These are phyloP conservation scores for Hylomyscus alleni DNA, from an alignment of 2,797 vertebrate genomes.

Conservation along the genomic window DNA sequence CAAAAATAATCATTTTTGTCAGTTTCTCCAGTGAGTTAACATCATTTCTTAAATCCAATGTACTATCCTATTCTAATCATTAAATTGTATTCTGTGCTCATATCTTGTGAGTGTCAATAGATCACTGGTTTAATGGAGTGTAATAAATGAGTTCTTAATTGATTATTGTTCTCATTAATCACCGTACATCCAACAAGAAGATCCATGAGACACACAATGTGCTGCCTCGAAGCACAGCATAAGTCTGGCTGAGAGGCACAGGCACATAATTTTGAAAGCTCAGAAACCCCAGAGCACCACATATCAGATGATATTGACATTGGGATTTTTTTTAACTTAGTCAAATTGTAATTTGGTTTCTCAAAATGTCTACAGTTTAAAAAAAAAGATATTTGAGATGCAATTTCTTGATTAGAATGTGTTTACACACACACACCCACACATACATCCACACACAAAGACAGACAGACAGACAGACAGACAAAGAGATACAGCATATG, in stretches of 20 bases:
- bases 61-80: slow-evolving; percentile 61
- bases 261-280: slow-evolving; percentile 63
- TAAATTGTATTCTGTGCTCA: slow-evolving; percentile 68
- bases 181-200: slow-evolving; percentile 54
- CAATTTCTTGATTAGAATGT: slow-evolving; percentile 61
- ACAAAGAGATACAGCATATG: neutral
- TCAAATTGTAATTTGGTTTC: slow-evolving; percentile 64
- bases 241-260: slow-evolving; percentile 51
- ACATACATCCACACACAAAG: neutral
- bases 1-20: slow-evolving; percentile 64
- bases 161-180: slow-evolving; percentile 79
- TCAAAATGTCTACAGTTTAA: slow-evolving; percentile 56
- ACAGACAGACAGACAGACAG: neutral
- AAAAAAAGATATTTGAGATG: slow-evolving; percentile 43
- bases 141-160: slow-evolving; percentile 81
- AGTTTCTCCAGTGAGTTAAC: slow-evolving; percentile 54
- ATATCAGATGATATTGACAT: slow-evolving; percentile 64
- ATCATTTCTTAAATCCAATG: slow-evolving; percentile 66
- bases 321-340: slow-evolving; percentile 60
- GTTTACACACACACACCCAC: neutral
- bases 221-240: slow-evolving; percentile 28
- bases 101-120: slow-evolving; percentile 70
- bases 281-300: slow-evolving; percentile 41
- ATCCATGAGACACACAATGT: slow-evolving; percentile 4
- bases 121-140: slow-evolving; percentile 76